Evolutionary conservation across 2,113 vertebrate species (phyloP), one percentile per base, ranked within the genome.

Genomic region (Ctenomys sociabilis): DNA sequence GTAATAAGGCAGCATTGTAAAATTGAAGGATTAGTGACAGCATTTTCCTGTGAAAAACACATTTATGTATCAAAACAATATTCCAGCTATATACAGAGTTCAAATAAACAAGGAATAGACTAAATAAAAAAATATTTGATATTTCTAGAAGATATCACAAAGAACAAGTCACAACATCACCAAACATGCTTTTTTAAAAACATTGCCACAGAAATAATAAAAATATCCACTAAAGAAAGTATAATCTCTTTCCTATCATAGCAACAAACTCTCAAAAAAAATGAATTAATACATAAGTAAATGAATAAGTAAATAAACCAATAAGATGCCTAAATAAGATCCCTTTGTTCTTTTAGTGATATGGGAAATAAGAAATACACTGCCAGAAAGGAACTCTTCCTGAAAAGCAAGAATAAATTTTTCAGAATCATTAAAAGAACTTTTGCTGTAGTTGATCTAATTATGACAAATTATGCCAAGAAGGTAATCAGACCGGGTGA

Each of bases 401-500:
- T 64, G n/a, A 63, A 90, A 95, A 92, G 43, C 30, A 82, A 89
- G 22, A 40, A n/a, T 84, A 40, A 11, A 80, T 57, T 89, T 91
- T 54, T 70, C 19, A 83, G 80, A 49, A 95, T 4, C 28, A 81
- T 93, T 68, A 84, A 78, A 91, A 85, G 85, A 95, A 91, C 3
- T 28, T 89, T 30, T 82, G 16, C 81, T 43, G 54, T 19, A 91
- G 70, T 43, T 52, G 0, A 45, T 80, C 16, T 26, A 43, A 14
- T 94, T 77, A 59, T 49, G 6, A 64, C 22, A 37, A 11, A 49
- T 16, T 84, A 35, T 72, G n/a, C 14, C 57, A 8, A 75, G 32
- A 66, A 59, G 37, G 7, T 57, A 77, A 70, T 87, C 57, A 80
- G 30, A 72, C 10, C 9, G 26, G 32, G 49, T 43, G 68, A 72